Evolutionary conservation across 2,113 vertebrate species (phyloP), one percentile per base, ranked within the genome.

Genomic region (Anser cygnoides): DNA sequence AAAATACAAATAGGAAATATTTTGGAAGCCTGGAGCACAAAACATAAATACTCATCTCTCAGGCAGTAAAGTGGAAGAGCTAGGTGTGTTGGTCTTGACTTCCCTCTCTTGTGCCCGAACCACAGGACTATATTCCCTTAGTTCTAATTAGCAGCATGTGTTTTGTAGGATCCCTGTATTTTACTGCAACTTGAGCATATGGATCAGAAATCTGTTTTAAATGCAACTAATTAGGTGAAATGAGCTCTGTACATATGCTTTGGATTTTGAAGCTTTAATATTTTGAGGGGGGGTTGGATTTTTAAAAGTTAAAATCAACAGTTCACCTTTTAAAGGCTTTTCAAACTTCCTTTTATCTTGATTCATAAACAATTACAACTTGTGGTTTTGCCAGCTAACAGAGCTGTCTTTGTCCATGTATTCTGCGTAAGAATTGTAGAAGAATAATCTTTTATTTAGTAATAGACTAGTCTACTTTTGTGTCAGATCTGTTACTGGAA

Each of bases 211-310:
- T 88, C 59, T 94, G 82, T 57, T 96, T 88, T 93, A 66, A 81
- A 86, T 96, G 39, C 29, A 88, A 46, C 67, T 91, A 78, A 95
- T 94, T 86, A 80, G 26, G 44, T 80, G 57, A 57, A 88, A 84
- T 68, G 65, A 90, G 33, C 52, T 78, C 19, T 78, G 9, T 68
- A 55, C 90, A 80, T 88, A 46, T 68, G 88, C 52, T 94, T 92
- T 89, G 65, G 17, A 65, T 96, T 95, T 86, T 78, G 41, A 83
- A 73, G 87, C 79, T 93, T 94, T 92, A 80, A 35, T 92, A 88
- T 62, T 87, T 66, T 41, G 62, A 41, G 14, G 16, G 11, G 19
- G 20, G 21, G 12, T 3, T 43, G 37, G 63, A 90, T 91, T 92
- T 96, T 88, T 88, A 63, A 7, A 81, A 88, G 50, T 83, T 72